Percentiles rank a stretch among this genome's conserved stretches.
Conservation (phyloP, 2,888 invertebrate species). For the Thymelicus sylvestris region DNA sequence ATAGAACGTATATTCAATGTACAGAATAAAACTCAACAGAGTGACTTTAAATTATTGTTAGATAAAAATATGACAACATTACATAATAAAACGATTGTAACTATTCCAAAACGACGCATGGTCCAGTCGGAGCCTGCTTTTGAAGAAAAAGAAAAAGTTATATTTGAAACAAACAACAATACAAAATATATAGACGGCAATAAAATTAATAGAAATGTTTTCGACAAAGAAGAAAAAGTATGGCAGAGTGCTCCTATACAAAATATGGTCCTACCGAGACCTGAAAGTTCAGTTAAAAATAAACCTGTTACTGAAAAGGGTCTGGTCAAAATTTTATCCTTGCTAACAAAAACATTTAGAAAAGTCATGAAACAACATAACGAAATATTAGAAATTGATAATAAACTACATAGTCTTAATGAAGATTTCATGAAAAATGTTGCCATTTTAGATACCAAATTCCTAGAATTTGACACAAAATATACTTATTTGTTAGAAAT, state of each 20-base stretch:
- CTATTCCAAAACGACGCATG: conserved; percentile 58
- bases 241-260: conserved; percentile 59
- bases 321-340: conserved; percentile 68
- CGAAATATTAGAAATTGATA: conserved; percentile 67
- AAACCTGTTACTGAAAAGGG: conserved; percentile 67
- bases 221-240: conserved; percentile 56
- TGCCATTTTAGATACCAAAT: conserved; percentile 53
- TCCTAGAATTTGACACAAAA: conserved; percentile 67
- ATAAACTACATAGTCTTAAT: conserved; percentile 56
- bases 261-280: conserved; percentile 55
- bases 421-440: conserved; percentile 61
- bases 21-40: conserved; percentile 36
- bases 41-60: conserved; percentile 19
- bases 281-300: conserved; percentile 47
- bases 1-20: conserved; percentile 9
- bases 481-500: conserved; percentile 59
- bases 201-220: conserved; percentile 54
- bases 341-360: conserved; percentile 73
- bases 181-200: conserved; percentile 46
- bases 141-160: conserved; percentile 54
- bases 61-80: conserved; percentile 31
- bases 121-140: conserved; percentile 49
- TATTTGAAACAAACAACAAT: conserved; percentile 55
- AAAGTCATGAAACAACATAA: conserved; percentile 72
- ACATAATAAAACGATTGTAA: conserved; percentile 37